Base-by-base conservation (phyloP, 2,113 vertebrate species). In the Vanacampus margaritifer region DNA sequence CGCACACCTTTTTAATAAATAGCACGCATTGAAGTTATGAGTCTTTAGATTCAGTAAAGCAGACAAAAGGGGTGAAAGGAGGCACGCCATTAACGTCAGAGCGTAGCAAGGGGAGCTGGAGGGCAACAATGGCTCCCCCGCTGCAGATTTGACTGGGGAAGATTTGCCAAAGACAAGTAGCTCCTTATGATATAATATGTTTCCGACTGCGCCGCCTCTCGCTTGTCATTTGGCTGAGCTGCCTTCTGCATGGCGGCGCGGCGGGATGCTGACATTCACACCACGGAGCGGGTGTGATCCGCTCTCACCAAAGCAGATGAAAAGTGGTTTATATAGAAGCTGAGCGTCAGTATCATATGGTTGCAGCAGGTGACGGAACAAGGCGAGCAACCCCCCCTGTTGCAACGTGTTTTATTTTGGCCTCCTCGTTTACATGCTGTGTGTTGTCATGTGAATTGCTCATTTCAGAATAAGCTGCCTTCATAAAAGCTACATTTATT, bases 181-280 rank as follows among this genome's bases (percentile, higher is more conserved):
- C 79, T 83, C 78, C 78, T 80, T 75, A 75, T 82, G 78, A 79
- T 86, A 86, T 78, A 74, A 80, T 79, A 71, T 57, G 72, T 76
- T 73, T 81, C 86, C 79, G 59, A 80, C 87, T 82, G 80, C 2
- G 83, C 67, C 23, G 79, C 72, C 75, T 84, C 80, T 59, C 68
- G 78, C 84, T 75, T 62, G 81, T 78, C 72, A 68, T 81, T 87
- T 87, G 87, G 88, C 86, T 86, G 83, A 79, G 36, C 71, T 60
- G 84, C 46, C 78, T 58, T 84, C 73, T 79, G 78, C 80, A 82
- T 78, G 72, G 37, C 74, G 61, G 77, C 85, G 1, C 80, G 58
- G 87, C 88, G 80, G 86, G 87, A 89, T 72, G 86, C 86, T 83
- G 88, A 89, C 86, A 89, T 90, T 90, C 88, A 88, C 88, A 90